Base-by-base conservation (phyloP, 37 sponge, comb jelly and placozoan species). In the Spongilla lacustris region DNA sequence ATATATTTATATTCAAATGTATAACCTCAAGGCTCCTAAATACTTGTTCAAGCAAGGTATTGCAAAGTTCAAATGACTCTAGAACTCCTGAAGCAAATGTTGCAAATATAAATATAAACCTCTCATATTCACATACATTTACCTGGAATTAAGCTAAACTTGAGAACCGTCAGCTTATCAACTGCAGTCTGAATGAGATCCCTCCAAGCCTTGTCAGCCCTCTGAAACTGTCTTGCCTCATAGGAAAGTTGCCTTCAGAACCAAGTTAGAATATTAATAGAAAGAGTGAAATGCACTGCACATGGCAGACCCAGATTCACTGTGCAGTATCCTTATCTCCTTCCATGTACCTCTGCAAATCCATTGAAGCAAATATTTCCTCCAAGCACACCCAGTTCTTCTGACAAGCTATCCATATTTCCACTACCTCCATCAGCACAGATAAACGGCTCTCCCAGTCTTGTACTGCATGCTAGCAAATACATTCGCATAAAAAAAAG, bases 361-460 rank as follows among this genome's bases (percentile, higher is more conserved):
- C 95, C 30, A 84, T 50, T 70, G 89, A 79, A 67, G 92, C 58
- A 69, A 94, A 92, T 12, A 94, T 94, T 36, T 77, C 86, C 74
- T 94, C 95, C 29, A 94, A 67, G 69, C 92, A 92, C 66, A 88
- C 75, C 95, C 95, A 94, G 74, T 89, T 92, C 77, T 85, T 92
- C 84, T 94, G 95, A 69, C 92, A 94, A 21, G 76, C 78, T 23
- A 89, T 73, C 95, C 95, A 94, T 37, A 85, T 70, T 22, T 92
- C 92, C 21, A 91, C 83, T 21, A 87, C 81, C 21, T 88, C 91
- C 28, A 85, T 38, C 58, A 91, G 77, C 74, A 92, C 81, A 46
- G 68, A 68, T 46, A 94, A 77, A n/a, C 88, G 79, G 46, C 78
- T 34, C 79, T 91, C 86, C 95, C 95, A 94, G 67, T 86, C 90